phyloP scores from a whole-genome alignment of 1,140 invertebrate genomes.

The Manduca sexta region DNA sequence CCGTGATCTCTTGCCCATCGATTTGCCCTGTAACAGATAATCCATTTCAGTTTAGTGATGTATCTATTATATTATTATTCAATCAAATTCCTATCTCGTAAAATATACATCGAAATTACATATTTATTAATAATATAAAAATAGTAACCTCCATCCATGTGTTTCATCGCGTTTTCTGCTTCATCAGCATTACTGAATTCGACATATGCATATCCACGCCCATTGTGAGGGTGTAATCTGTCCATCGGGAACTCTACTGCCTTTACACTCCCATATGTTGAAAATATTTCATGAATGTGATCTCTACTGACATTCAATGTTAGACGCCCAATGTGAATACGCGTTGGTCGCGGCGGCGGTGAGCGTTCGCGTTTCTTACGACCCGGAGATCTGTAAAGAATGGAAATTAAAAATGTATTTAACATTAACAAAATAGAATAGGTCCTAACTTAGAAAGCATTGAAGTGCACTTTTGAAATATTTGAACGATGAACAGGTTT shows the following conservation, averaged over 20 bases:
- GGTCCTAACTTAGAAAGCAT: too few relatives aligned
- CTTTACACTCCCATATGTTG: slow-evolving; percentile 92
- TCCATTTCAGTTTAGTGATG: too few relatives aligned
- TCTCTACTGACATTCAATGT: slow-evolving; percentile 95
- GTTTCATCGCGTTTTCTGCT: slow-evolving; percentile 98
- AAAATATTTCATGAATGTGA: slow-evolving; percentile 96
- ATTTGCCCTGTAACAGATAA: slow-evolving; percentile 77
- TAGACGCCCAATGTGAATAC: slow-evolving; percentile 94
- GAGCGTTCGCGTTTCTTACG: slow-evolving; percentile 81
- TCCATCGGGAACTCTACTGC: slow-evolving; percentile 92
- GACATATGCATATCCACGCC: slow-evolving; percentile 94
- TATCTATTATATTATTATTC: too few relatives aligned
- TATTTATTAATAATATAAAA: too few relatives aligned
- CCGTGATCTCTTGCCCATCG: slow-evolving; percentile 95
- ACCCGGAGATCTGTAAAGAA: slow-evolving; percentile 40
- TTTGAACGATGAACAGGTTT: too few relatives aligned
- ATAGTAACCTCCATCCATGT: slow-evolving; percentile 97
- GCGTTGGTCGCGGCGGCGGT: slow-evolving; percentile 88
- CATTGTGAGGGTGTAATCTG: slow-evolving; percentile 87
- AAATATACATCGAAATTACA: too few relatives aligned
- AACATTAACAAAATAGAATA: too few relatives aligned
- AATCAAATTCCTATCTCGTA: too few relatives aligned
- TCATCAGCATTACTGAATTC: slow-evolving; percentile 95
- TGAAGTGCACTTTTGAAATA: too few relatives aligned
- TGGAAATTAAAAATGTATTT: neutral